Evolutionary conservation across 2,113 vertebrate genomes (phyloP), one percentile per base, ranked within the genome.

Genomic region (Diphyllodes magnificus): DNA sequence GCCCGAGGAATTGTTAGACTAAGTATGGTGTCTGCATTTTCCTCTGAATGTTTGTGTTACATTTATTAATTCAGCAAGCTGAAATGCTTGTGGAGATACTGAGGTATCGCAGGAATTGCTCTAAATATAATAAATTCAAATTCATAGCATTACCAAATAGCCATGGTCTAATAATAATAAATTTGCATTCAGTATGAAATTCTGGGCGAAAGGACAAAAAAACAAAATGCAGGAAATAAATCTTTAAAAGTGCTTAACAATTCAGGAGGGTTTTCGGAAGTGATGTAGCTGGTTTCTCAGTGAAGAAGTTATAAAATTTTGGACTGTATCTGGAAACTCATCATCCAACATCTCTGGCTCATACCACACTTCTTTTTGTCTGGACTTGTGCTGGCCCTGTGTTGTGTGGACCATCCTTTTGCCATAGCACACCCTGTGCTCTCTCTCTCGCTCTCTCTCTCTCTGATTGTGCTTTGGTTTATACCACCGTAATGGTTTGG

Each of bases 31-130:
- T 51, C 70, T 93, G 47, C 47, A 13, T 75, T 83, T 76, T 89
- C 66, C 59, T 90, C 49, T 73, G 37, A 56, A 83, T 90, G 24
- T 93, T 90, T 93, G 33, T 83, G 61, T 93, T 95, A 79, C 16
- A 12, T 87, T 94, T 96, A 94, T 96, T 95, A 95, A 92, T 92
- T 92, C 66, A 82, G 33, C 31, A 79, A 81, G 57, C 72, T 86
- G 78, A 83, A 92, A 86, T 70, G 33, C 68, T 87, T 82, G 44
- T 66, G 61, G 92, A 96, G 60, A 73, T 57, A 42, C 64, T 79
- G 86, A 14, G 22, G 53, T 95, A 86, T 91, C 1, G 0, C 63
- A 87, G 71, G 60, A 95, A 86, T 77, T 80, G 68, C 30, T 93
- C 72, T 59, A 86, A 92, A 91, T 78, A 30, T 16, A 84, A 68